These are phyloP conservation scores for Manacus vitellinus DNA, from an alignment of 2,113 vertebrate species.

Conservation along the genomic window DNA sequence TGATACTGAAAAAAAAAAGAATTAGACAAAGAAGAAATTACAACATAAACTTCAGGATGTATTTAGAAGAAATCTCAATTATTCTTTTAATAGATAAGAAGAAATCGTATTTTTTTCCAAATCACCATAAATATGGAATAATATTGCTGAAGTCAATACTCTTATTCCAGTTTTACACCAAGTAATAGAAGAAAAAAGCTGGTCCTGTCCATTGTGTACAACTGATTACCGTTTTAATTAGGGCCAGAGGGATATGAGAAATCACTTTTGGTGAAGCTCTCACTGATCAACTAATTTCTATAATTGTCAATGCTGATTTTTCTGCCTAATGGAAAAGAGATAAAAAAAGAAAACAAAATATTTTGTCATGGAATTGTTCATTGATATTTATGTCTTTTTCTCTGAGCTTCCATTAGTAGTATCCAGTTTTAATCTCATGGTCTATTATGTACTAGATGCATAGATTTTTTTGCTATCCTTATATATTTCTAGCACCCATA, in stretches of 20 bases:
- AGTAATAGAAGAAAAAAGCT: not conserved
- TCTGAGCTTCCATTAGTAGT: not conserved
- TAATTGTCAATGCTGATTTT: not conserved
- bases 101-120: not conserved
- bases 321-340: not conserved
- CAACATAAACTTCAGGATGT: not conserved
- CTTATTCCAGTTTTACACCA: not conserved
- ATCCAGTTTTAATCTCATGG: not conserved
- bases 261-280: not conserved
- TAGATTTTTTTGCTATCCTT: not conserved
- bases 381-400: not conserved
- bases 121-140: not conserved
- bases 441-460: not conserved
- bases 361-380: not conserved
- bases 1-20: not conserved
- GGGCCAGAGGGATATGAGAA: not conserved
- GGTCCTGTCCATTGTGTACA: not conserved
- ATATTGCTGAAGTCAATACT: not conserved
- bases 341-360: fast-evolving
- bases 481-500: not conserved
- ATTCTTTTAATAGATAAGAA: not conserved
- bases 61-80: not conserved
- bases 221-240: not conserved
- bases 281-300: not conserved
- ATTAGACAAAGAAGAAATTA: not conserved